Conservation (phyloP, 2,888 invertebrate species). For the Pachymerium ferrugineum region DNA sequence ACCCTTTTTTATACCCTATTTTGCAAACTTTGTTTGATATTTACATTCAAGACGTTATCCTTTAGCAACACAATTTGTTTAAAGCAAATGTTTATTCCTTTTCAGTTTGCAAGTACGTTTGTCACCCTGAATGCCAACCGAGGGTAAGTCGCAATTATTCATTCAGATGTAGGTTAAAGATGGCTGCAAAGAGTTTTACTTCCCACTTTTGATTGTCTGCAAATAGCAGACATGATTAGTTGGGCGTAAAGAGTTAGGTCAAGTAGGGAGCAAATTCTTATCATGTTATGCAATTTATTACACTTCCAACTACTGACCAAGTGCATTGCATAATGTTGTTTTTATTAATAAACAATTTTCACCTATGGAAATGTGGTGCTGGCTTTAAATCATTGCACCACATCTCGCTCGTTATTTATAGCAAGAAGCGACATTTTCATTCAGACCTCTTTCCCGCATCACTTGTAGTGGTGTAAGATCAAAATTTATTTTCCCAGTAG, state of each 20-base stretch:
- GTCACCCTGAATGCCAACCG: conserved; percentile 18
- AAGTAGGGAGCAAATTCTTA: conserved; percentile 17
- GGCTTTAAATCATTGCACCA: background rate
- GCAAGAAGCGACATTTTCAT: background rate
- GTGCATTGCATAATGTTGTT: too few relatives aligned
- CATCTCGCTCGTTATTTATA: background rate
- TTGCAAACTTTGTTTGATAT: background rate
- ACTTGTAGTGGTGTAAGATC: background rate
- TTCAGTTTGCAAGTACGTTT: conserved; percentile 5
- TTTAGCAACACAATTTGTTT: background rate
- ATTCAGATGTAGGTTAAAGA: conserved; percentile 10
- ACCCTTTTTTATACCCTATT: background rate
- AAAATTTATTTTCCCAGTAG: background rate
- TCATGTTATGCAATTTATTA: background rate
- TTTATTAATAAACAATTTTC: too few relatives aligned
- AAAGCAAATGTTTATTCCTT: background rate
- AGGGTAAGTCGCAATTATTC: conserved; percentile 14
- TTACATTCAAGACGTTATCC: background rate
- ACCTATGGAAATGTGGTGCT: background rate
- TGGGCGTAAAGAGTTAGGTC: conserved; percentile 9
- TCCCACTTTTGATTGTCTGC: conserved; percentile 10
- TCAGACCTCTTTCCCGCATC: background rate
- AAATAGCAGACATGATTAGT: conserved; percentile 18
- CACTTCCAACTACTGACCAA: too few relatives aligned
- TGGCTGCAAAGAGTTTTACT: background rate